Evolutionary conservation across 2,113 vertebrate genomes (phyloP).

Genomic region (Ondatra zibethicus): DNA sequence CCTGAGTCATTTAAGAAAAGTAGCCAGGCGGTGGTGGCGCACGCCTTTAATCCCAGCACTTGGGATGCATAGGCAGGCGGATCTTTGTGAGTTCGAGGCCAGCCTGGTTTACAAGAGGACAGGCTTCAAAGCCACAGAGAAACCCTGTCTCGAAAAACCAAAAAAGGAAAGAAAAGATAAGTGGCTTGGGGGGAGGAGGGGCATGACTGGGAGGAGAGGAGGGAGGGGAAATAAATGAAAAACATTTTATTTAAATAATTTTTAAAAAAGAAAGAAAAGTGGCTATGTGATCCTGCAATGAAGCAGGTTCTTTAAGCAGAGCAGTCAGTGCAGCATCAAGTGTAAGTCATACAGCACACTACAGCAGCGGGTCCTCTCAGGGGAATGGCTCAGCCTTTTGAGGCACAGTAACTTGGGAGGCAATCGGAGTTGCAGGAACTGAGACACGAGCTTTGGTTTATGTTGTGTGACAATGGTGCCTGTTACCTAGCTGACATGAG

Average conservation of each 20-base stretch:
- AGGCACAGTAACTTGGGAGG: not conserved
- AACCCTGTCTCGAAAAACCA: too few relatives aligned
- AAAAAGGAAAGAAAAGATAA: too few relatives aligned
- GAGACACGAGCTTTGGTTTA: not conserved
- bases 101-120: too few relatives aligned
- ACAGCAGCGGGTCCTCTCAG: not conserved
- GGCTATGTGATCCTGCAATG: not conserved
- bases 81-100: too few relatives aligned
- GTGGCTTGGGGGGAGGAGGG: too few relatives aligned
- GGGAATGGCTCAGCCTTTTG: not conserved
- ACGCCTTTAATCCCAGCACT: too few relatives aligned
- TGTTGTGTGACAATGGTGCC: not conserved
- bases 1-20: not conserved
- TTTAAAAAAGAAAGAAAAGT: not conserved
- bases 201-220: too few relatives aligned
- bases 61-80: too few relatives aligned
- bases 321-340: not conserved
- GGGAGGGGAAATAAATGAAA: too few relatives aligned
- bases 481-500: not conserved
- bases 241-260: too few relatives aligned
- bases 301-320: constrained; percentile 12
- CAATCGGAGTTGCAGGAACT: not conserved
- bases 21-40: not conserved
- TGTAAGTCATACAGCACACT: not conserved
- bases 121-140: too few relatives aligned